Percentiles rank a stretch among this genome's conserved stretches.
Evolutionary conservation across 2,888 invertebrate species (phyloP).

Genomic region (Lissonota sp.): DNA sequence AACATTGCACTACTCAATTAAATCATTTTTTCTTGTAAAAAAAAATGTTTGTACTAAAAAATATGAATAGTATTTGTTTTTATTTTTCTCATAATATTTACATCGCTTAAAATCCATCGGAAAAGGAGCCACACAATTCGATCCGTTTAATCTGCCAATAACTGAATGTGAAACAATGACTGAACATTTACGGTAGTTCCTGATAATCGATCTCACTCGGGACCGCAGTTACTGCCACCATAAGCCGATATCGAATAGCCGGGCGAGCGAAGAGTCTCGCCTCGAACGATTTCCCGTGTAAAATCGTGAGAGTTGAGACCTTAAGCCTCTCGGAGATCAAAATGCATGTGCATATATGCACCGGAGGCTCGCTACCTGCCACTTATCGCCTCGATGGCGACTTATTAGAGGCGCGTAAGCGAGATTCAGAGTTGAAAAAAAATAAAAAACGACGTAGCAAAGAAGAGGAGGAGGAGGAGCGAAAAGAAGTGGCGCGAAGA

Average conservation of each 20-base stretch:
- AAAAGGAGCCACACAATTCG: no score
- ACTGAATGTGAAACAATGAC: background rate
- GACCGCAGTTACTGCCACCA: background rate
- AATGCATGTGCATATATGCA: conserved; percentile 4
- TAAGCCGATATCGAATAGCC: conserved; percentile 18
- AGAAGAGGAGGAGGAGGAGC: conserved; percentile 8
- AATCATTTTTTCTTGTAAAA: background rate
- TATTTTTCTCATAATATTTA: no score
- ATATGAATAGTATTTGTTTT: background rate
- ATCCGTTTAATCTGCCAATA: no score
- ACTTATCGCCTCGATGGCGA: conserved; percentile 64
- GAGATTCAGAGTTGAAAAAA: conserved; percentile 43
- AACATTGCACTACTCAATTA: background rate
- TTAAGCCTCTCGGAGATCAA: background rate
- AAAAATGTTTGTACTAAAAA: background rate
- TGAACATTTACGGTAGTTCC: conserved; percentile 23
- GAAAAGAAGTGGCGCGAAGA: conserved; percentile 38
- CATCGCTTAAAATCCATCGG: no score
- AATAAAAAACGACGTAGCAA: conserved; percentile 13
- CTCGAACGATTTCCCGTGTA: conserved; percentile 3
- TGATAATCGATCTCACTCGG: conserved; percentile 44
- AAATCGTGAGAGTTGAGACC: background rate
- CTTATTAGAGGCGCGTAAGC: conserved; percentile 62
- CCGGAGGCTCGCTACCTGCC: conserved; percentile 55
- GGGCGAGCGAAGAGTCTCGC: conserved; percentile 21